Evolutionary conservation across 2,888 invertebrate species (phyloP).

Genomic region (Dicycla oo): DNA sequence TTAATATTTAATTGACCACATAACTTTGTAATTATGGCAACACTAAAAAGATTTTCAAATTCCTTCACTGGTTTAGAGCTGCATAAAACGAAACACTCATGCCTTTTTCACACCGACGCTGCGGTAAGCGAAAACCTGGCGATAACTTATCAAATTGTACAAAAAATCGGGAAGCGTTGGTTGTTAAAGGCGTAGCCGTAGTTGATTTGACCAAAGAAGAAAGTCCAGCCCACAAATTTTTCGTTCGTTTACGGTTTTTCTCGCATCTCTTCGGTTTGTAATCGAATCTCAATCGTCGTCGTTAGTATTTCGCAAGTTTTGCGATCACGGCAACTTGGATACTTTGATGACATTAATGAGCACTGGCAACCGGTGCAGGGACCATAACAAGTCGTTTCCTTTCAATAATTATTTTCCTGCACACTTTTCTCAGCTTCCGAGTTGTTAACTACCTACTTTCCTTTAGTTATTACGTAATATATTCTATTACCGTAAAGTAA

Average conservation of each 20-base stretch:
- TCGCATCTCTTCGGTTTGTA: not conserved
- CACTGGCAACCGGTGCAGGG: not conserved
- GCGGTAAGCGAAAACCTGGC: too few relatives aligned
- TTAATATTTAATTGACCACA: slow-evolving; percentile 1
- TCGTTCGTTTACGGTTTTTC: not conserved
- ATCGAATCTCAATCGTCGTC: not conserved
- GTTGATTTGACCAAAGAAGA: not conserved
- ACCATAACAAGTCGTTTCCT: slow-evolving; percentile 30
- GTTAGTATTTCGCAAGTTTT: slow-evolving; percentile 5
- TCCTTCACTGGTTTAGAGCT: not conserved
- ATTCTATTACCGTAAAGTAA: not conserved
- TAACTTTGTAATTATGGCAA: not conserved
- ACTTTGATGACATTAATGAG: slow-evolving; percentile 10
- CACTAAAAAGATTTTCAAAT: not conserved
- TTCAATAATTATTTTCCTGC: slow-evolving; percentile 20
- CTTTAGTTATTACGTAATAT: not conserved
- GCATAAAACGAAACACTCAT: not conserved
- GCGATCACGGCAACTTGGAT: slow-evolving; percentile 3
- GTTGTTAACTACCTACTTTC: not conserved
- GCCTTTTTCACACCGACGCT: too few relatives aligned
- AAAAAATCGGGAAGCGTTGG: too few relatives aligned
- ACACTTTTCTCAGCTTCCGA: not conserved
- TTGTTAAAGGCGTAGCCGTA: too few relatives aligned
- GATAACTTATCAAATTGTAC: too few relatives aligned
- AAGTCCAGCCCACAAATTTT: not conserved